Evolutionary conservation across 2,888 invertebrate species (phyloP).

Genomic region (Tiliacea aurago): DNA sequence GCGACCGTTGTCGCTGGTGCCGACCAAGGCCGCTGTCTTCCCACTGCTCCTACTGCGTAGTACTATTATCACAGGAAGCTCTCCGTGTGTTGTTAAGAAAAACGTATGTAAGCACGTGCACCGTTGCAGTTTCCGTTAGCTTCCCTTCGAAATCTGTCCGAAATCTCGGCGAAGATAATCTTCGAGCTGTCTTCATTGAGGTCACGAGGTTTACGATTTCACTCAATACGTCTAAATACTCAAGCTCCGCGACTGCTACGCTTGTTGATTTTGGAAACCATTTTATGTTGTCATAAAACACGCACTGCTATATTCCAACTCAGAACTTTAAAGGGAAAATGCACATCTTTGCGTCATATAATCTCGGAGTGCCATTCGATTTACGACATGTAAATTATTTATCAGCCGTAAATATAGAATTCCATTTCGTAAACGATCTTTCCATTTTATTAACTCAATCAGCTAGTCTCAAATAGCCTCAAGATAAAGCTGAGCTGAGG

Average conservation of each 20-base stretch:
- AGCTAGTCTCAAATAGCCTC: slow-evolving; percentile 25
- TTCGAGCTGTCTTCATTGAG: slow-evolving; percentile 76
- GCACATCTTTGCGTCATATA: slow-evolving; percentile 66
- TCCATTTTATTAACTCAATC: slow-evolving; percentile 52
- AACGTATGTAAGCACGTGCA: slow-evolving; percentile 15
- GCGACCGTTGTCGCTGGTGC: slow-evolving; percentile 78
- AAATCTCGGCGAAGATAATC: slow-evolving; percentile 67
- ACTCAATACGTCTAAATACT: slow-evolving; percentile 80
- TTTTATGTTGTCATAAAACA: slow-evolving; percentile 75
- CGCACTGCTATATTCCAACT: slow-evolving; percentile 67
- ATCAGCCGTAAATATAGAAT: slow-evolving; percentile 72
- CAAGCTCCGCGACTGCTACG: slow-evolving; percentile 68
- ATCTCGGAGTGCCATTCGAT: slow-evolving; percentile 69
- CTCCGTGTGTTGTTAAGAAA: slow-evolving; percentile 24
- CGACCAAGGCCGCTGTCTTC: slow-evolving; percentile 79
- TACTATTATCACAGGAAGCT: slow-evolving; percentile 44
- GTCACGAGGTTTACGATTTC: slow-evolving; percentile 86
- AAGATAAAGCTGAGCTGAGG: slow-evolving; percentile 18
- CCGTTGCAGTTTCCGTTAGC: slow-evolving; percentile 65
- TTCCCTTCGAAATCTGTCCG: slow-evolving; percentile 68
- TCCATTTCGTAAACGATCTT: slow-evolving; percentile 68
- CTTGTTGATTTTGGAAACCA: slow-evolving; percentile 81
- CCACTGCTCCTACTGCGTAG: slow-evolving; percentile 68
- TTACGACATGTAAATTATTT: slow-evolving; percentile 80
- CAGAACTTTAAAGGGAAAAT: slow-evolving; percentile 68